phyloP scores from a whole-genome alignment of 53 echinoderm and acorn worm species.

The Hippasteria phrygiana region DNA sequence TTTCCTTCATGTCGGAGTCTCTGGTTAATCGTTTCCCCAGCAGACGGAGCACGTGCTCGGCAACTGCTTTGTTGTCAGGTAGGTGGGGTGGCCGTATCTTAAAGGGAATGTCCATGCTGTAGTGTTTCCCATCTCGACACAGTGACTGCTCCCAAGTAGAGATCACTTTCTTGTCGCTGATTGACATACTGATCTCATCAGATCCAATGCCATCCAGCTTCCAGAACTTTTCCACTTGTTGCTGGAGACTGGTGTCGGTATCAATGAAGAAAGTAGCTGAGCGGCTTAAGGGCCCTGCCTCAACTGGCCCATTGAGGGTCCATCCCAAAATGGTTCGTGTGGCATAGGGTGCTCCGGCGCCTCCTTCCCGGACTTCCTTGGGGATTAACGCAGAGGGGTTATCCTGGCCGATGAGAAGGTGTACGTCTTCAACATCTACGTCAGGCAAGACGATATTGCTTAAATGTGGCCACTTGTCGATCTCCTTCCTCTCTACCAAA shows the following conservation, averaged over 20 bases:
- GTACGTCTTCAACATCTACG: constrained; percentile 30
- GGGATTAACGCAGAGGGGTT: constrained; percentile 62
- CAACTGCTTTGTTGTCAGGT: no score
- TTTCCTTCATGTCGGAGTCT: no score
- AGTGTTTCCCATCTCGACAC: no score
- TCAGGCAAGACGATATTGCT: constrained; percentile 37
- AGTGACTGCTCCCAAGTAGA: no score
- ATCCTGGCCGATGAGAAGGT: constrained; percentile 69
- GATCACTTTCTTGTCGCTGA: not conserved
- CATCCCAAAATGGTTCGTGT: constrained; percentile 56
- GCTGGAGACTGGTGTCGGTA: not conserved
- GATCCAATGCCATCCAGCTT: not conserved
- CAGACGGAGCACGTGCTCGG: no score
- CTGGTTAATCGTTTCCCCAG: no score
- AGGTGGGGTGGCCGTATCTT: not conserved
- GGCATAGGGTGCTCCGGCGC: constrained; percentile 65
- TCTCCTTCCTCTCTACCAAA: constrained; percentile 42
- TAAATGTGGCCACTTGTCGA: constrained; percentile 33
- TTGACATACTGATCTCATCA: not conserved
- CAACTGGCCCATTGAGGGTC: constrained; percentile 62
- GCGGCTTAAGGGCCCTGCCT: not conserved
- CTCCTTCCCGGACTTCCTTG: constrained; percentile 37
- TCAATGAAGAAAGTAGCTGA: constrained; percentile 24
- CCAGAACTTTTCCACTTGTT: not conserved
- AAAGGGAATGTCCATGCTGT: not conserved